These are phyloP conservation scores for Diaperis boleti DNA, from an alignment of 2,888 invertebrate species.

Conservation along the genomic window DNA sequence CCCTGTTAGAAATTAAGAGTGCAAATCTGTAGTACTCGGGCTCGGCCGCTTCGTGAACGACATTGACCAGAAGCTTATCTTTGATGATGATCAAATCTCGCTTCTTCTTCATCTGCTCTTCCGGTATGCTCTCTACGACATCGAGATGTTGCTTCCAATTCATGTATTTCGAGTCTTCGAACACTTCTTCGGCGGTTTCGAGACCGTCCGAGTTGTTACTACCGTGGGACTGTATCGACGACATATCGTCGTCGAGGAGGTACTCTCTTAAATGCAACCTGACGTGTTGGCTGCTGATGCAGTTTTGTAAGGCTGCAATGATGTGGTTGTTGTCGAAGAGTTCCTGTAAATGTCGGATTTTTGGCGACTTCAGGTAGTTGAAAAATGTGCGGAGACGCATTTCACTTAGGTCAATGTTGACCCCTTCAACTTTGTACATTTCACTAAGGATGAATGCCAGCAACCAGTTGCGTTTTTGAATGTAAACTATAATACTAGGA, in stretches of 20 bases:
- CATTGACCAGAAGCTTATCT: conserved; percentile 72
- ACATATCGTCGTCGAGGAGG: conserved; percentile 50
- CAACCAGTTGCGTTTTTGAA: conserved; percentile 77
- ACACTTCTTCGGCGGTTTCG: conserved; percentile 59
- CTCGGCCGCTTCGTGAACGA: conserved; percentile 69
- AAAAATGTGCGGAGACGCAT: conserved; percentile 71
- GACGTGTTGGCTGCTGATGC: conserved; percentile 68
- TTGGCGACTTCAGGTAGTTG: conserved; percentile 71
- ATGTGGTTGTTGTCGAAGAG: conserved; percentile 72
- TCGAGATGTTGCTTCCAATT: conserved; percentile 64
- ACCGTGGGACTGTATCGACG: conserved; percentile 31
- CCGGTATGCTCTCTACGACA: conserved; percentile 72
- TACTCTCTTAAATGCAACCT: conserved; percentile 66
- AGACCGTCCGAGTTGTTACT: conserved; percentile 50
- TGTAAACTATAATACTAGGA: conserved; percentile 71
- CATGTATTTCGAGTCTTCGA: conserved; percentile 56
- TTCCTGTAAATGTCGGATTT: conserved; percentile 70
- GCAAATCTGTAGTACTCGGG: conserved; percentile 69
- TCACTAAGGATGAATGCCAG: conserved; percentile 76
- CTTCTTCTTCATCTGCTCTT: conserved; percentile 68
- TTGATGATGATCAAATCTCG: conserved; percentile 70
- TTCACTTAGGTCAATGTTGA: conserved; percentile 68
- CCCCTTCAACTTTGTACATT: conserved; percentile 71
- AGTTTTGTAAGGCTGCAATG: conserved; percentile 71
- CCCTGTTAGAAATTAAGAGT: conserved; percentile 68